Evolutionary conservation across 2,797 vertebrate species (phyloP).

Genomic region (Cygnus olor): DNA sequence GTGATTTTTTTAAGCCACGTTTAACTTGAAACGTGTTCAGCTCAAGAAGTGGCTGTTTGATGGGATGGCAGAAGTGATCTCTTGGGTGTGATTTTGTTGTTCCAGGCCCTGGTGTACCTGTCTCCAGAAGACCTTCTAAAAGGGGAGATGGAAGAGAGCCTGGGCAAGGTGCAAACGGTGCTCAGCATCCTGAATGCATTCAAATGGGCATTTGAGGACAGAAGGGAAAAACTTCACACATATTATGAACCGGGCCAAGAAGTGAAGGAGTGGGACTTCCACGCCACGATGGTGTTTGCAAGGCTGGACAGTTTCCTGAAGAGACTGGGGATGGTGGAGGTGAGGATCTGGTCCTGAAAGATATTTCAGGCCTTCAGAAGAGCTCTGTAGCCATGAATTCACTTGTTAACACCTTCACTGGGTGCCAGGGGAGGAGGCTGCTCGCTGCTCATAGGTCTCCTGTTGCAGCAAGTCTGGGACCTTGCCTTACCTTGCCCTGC

Average conservation of each 20-base stretch:
- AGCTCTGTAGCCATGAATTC: neutral
- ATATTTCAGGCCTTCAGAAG: neutral
- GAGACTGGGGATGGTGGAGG: constrained; percentile 82
- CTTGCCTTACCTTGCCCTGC: neutral
- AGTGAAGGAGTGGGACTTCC: constrained; percentile 86
- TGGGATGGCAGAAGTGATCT: neutral
- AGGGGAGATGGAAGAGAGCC: constrained; percentile 87
- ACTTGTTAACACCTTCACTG: neutral
- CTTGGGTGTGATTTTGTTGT: neutral
- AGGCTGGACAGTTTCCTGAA: constrained; percentile 84
- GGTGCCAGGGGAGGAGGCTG: fast-evolving
- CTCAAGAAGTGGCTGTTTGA: fast-evolving
- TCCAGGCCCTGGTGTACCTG: constrained; percentile 84
- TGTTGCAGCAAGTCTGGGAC: no score
- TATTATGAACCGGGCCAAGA: constrained; percentile 80
- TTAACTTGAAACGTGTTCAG: fast-evolving
- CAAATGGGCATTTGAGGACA: constrained; percentile 81
- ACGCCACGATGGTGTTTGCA: constrained; percentile 81
- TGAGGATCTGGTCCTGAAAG: constrained; percentile 58
- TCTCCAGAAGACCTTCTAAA: constrained; percentile 89
- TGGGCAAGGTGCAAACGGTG: constrained; percentile 81
- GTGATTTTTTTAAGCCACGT: neutral
- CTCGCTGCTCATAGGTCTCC: neutral
- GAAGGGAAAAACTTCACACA: constrained; percentile 75
- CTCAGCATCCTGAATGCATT: constrained; percentile 82